Evolutionary conservation across 2,797 vertebrate species (phyloP).

Genomic region (Hypotaenidia philippensis): DNA sequence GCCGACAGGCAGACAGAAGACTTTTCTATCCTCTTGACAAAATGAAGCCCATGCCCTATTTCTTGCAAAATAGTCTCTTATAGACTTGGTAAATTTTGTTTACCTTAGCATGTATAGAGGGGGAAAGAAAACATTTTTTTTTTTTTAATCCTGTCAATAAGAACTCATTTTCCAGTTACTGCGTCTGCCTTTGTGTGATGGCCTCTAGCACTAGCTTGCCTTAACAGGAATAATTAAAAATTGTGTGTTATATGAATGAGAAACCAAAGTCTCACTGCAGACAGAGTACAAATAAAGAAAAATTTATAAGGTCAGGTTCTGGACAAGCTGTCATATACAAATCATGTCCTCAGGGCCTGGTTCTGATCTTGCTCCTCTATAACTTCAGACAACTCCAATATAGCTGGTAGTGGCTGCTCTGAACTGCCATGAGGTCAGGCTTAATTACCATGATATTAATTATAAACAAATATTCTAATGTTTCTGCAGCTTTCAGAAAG

Average conservation of each 20-base stretch:
- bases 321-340: background rate
- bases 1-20: background rate
- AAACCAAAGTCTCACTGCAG: background rate
- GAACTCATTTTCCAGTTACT: background rate
- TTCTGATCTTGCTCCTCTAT: conserved; percentile 1
- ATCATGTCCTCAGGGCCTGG: background rate
- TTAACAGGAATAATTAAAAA: background rate
- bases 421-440: background rate
- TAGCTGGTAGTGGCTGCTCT: background rate
- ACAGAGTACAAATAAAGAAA: background rate
- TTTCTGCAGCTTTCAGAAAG: conserved; percentile 7
- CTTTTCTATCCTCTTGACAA: background rate
- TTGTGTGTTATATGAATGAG: background rate
- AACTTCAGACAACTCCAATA: background rate
- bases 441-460: conserved; percentile 11
- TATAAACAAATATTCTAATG: conserved; percentile 36
- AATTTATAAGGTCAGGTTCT: background rate
- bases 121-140: background rate
- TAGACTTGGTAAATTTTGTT: conserved; percentile 1
- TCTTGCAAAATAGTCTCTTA: conserved; percentile 28
- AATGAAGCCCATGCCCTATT: background rate
- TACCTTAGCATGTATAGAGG: background rate
- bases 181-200: background rate
- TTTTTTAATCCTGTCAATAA: background rate
- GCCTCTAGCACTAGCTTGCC: background rate